These are phyloP conservation scores for Tenthredo scrophulariae DNA, from an alignment of 2,888 invertebrate genomes.

Conservation along the genomic window DNA sequence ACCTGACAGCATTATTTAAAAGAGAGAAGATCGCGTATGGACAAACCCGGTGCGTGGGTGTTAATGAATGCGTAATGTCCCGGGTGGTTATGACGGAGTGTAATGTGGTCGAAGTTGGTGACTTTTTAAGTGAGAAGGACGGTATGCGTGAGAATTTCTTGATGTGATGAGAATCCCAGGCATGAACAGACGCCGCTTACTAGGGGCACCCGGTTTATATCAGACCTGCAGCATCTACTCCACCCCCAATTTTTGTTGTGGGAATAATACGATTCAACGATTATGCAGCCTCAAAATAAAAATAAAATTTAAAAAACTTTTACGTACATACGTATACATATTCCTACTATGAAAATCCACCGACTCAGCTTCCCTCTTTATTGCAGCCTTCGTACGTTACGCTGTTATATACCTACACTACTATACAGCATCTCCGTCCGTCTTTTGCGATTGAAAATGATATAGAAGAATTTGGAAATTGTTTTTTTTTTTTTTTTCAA, in stretches of 20 bases:
- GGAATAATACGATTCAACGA: conserved; percentile 50
- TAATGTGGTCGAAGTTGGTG: conserved; percentile 54
- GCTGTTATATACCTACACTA: neutral
- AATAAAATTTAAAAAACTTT: conserved; percentile 9
- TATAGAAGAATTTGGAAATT: neutral
- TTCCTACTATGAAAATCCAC: neutral
- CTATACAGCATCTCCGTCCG: neutral
- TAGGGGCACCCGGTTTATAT: conserved; percentile 52
- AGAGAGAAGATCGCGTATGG: conserved; percentile 2
- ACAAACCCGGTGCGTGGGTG: conserved; percentile 50
- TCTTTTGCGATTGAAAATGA: neutral
- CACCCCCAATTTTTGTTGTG: conserved; percentile 48
- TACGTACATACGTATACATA: no score
- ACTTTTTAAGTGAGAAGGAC: conserved; percentile 54
- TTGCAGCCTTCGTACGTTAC: neutral
- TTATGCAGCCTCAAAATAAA: conserved; percentile 6
- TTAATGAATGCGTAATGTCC: conserved; percentile 55
- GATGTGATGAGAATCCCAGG: conserved; percentile 49
- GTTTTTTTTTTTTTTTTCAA: neutral
- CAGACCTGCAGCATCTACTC: conserved; percentile 18
- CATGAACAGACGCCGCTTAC: conserved; percentile 39
- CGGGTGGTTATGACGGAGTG: conserved; percentile 50
- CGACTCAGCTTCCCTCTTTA: neutral
- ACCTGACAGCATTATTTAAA: conserved; percentile 11
- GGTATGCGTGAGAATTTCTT: conserved; percentile 52